Percentiles rank a stretch among this genome's conserved stretches.
These are phyloP conservation scores for Melanaphis sacchari DNA, from an alignment of 1,140 invertebrate species.

Conservation along the genomic window DNA sequence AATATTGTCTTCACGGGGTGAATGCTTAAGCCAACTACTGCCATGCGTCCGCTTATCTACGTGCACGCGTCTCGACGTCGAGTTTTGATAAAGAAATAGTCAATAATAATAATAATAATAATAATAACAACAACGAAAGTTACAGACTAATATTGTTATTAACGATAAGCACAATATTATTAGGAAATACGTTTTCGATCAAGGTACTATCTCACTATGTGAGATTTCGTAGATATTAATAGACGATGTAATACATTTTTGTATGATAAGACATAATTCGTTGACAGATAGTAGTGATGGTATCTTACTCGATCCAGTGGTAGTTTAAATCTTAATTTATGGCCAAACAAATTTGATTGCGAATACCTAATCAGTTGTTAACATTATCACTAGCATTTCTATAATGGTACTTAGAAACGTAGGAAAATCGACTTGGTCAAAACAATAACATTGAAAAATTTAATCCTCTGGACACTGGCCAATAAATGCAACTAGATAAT, in stretches of 20 bases:
- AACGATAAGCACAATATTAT: neutral
- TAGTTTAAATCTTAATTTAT: neutral
- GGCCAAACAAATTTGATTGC: neutral
- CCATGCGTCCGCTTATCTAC: conserved; percentile 25
- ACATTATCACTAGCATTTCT: neutral
- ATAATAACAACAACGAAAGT: conserved; percentile 13
- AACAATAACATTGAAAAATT: neutral
- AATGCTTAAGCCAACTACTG: neutral
- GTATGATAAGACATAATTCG: neutral
- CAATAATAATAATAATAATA: conserved; percentile 24
- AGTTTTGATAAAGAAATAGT: conserved; percentile 26
- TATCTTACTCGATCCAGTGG: neutral
- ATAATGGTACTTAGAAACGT: neutral
- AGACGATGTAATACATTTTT: neutral
- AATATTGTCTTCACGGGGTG: neutral
- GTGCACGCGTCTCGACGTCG: neutral
- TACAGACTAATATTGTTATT: neutral
- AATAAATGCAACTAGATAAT: conserved; percentile 7
- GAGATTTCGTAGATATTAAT: neutral
- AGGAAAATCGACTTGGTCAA: neutral
- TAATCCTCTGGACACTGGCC: neutral
- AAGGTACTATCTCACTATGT: neutral
- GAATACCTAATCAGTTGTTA: neutral
- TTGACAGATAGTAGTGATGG: neutral
- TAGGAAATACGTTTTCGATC: neutral